Evolutionary conservation across 2,888 invertebrate species (phyloP).

Genomic region (Epinotia bilunana): DNA sequence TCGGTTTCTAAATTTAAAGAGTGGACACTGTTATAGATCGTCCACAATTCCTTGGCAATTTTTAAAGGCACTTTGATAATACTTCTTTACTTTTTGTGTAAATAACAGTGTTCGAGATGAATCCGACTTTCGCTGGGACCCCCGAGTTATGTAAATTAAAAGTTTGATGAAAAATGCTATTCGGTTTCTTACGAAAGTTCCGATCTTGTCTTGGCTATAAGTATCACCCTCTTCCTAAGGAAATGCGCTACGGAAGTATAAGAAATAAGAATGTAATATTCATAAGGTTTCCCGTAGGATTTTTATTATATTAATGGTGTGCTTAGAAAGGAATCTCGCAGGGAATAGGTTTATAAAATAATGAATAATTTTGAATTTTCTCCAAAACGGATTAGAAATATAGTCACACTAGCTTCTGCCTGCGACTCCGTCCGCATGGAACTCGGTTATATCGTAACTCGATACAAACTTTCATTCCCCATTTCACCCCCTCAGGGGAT

Average conservation of each 20-base stretch:
- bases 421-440: no score
- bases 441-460: no score
- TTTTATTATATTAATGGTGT: slow-evolving; percentile 9
- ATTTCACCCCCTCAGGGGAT: no score
- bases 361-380: no score
- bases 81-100: not conserved
- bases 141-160: slow-evolving; percentile 33
- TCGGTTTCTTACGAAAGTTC: slow-evolving; percentile 23
- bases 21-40: not conserved
- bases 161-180: slow-evolving; percentile 30
- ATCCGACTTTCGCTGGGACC: not conserved
- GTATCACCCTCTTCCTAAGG: not conserved
- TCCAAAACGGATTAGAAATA: no score
- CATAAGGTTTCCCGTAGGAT: slow-evolving; percentile 14
- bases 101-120: slow-evolving; percentile 19
- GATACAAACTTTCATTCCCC: no score
- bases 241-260: not conserved
- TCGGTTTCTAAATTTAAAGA: not conserved
- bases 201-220: slow-evolving; percentile 4
- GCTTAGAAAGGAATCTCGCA: no score
- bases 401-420: no score
- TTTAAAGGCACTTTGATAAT: not conserved
- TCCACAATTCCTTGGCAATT: slow-evolving; percentile 7
- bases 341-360: no score
- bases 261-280: not conserved